Conservation (phyloP, 2,113 vertebrate genomes). For the Cichladusa arquata region DNA sequence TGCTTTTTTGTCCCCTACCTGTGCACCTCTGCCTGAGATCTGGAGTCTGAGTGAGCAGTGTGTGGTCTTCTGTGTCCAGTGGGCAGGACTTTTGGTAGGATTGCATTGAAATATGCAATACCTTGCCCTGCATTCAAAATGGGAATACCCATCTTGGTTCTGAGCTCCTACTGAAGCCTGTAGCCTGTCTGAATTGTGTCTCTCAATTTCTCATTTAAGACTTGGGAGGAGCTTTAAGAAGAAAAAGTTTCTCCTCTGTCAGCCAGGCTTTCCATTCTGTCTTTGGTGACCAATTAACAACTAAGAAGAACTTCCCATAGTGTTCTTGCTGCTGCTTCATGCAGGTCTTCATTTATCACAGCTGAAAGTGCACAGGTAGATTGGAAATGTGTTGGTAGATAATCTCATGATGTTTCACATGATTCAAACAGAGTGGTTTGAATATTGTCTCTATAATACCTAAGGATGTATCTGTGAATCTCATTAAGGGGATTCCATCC, state of each 20-base stretch:
- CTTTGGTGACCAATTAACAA: not conserved
- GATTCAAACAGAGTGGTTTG: not conserved
- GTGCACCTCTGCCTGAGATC: not conserved
- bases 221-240: not conserved
- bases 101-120: fast-evolving
- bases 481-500: not conserved
- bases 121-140: not conserved
- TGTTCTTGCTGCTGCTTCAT: not conserved
- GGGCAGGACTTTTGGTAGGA: not conserved
- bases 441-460: not conserved
- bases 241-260: not conserved
- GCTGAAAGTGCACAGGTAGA: not conserved
- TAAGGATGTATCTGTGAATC: not conserved
- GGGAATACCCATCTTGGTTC: not conserved
- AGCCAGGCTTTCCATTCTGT: not conserved
- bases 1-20: not conserved
- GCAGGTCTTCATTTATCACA: not conserved
- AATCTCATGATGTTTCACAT: not conserved
- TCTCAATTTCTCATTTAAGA: not conserved
- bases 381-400: not conserved
- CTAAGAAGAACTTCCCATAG: not conserved
- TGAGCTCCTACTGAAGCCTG: not conserved
- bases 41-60: no score
- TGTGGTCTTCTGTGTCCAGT: fast-evolving
- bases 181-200: not conserved